These are phyloP conservation scores for Venusia cambrica DNA, from an alignment of 2,888 invertebrate species.

Conservation along the genomic window DNA sequence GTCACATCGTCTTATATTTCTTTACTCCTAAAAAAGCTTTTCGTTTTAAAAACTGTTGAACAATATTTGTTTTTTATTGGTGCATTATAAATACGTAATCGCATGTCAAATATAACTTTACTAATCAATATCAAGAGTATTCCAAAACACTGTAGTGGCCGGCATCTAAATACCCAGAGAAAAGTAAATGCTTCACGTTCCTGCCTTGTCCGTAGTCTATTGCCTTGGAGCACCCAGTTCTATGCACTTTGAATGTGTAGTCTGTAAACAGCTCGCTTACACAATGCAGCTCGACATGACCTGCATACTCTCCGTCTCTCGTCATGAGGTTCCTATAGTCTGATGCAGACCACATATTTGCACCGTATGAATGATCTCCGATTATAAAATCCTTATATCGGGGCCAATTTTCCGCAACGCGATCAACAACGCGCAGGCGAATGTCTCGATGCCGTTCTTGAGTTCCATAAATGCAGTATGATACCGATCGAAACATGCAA, in stretches of 20 bases:
- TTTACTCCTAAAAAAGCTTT: too few species aligned
- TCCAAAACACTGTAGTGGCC: slow-evolving; percentile 71
- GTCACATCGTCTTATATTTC: too few species aligned
- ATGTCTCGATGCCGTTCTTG: slow-evolving; percentile 66
- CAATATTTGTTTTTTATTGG: too few species aligned
- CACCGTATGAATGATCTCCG: slow-evolving; percentile 62
- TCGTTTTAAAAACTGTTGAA: too few species aligned
- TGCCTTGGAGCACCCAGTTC: slow-evolving; percentile 48
- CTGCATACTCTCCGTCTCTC: slow-evolving; percentile 65
- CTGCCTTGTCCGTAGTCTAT: slow-evolving; percentile 63
- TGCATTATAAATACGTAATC: too few species aligned
- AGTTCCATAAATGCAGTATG: slow-evolving; percentile 57
- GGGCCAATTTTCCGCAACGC: slow-evolving; percentile 59
- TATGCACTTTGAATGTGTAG: slow-evolving; percentile 63
- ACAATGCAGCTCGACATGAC: slow-evolving; percentile 65
- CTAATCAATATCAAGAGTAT: slow-evolving; percentile 37
- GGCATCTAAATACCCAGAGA: slow-evolving; percentile 64
- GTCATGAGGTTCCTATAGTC: slow-evolving; percentile 61
- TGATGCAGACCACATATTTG: slow-evolving; percentile 36
- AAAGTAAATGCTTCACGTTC: slow-evolving; percentile 58
- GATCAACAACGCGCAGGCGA: slow-evolving; percentile 52
- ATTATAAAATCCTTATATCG: slow-evolving; percentile 68
- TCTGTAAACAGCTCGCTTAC: slow-evolving; percentile 58
- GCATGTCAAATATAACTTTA: slow-evolving; percentile 8
- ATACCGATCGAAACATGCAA: slow-evolving; percentile 65